Evolutionary conservation across 2,888 invertebrate species (phyloP).

Genomic region (Brachyptera putata): DNA sequence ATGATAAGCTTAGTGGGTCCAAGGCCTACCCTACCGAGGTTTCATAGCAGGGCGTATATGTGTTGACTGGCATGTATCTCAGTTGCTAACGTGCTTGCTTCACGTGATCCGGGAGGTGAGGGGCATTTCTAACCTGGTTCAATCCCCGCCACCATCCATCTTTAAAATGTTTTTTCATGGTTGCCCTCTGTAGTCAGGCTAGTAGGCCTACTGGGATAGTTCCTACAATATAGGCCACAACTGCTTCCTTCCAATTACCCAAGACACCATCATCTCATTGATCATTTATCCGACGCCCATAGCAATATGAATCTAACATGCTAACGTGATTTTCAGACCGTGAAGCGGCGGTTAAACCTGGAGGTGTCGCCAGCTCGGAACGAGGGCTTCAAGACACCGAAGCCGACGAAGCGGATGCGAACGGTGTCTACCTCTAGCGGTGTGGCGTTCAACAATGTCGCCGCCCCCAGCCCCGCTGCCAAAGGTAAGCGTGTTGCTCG

Average conservation of each 20-base stretch:
- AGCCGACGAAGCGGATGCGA: conserved; percentile 50
- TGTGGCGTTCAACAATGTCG: conserved; percentile 23
- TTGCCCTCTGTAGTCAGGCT: neutral
- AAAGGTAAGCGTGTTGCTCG: conserved; percentile 45
- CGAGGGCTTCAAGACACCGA: conserved; percentile 62
- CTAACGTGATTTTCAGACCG: conserved; percentile 57
- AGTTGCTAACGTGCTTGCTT: too few relatives aligned
- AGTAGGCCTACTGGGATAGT: neutral
- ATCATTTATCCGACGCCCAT: too few relatives aligned
- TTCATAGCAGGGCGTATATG: too few relatives aligned
- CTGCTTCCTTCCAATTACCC: neutral
- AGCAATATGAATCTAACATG: too few relatives aligned
- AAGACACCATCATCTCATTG: too few relatives aligned
- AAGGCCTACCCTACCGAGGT: too few relatives aligned
- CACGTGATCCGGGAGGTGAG: too few relatives aligned
- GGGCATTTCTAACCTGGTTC: too few relatives aligned
- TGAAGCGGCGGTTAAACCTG: conserved; percentile 77
- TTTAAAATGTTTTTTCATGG: too few relatives aligned
- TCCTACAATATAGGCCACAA: neutral
- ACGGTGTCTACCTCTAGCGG: conserved; percentile 43
- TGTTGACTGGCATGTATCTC: too few relatives aligned
- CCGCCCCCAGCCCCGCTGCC: conserved; percentile 37
- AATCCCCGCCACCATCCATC: too few relatives aligned
- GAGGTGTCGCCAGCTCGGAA: conserved; percentile 50
- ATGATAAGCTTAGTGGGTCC: too few relatives aligned